These are phyloP conservation scores for Xenopus borealis DNA, from an alignment of 2,113 vertebrate genomes.

Conservation along the genomic window DNA sequence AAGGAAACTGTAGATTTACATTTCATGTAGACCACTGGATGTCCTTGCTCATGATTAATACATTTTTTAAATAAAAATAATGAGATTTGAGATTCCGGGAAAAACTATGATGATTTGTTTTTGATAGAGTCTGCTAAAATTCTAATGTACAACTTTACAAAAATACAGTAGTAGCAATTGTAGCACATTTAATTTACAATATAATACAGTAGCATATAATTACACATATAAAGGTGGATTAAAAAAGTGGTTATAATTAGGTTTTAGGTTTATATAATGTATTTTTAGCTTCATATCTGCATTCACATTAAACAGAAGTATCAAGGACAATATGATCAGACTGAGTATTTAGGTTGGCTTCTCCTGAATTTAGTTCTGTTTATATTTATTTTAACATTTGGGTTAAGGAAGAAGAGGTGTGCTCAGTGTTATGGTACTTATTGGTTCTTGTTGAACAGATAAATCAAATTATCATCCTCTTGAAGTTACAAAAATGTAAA, in stretches of 20 bases:
- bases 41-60: too few species aligned
- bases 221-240: constrained; percentile 46
- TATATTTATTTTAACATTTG: constrained; percentile 1
- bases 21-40: too few species aligned
- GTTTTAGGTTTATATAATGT: background rate
- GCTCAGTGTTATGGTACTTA: background rate
- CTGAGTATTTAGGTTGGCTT: constrained; percentile 8
- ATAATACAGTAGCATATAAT: constrained; percentile 63
- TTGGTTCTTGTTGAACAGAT: background rate
- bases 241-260: constrained; percentile 52
- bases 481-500: background rate
- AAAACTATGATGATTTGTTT: background rate
- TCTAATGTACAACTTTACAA: constrained; percentile 73
- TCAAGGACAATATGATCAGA: background rate
- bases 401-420: too few species aligned
- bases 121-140: constrained; percentile 35
- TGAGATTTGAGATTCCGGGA: too few species aligned
- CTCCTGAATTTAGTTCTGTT: background rate
- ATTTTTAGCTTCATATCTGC: constrained; percentile 21
- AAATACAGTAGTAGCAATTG: constrained; percentile 71
- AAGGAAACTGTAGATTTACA: too few species aligned
- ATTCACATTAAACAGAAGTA: constrained; percentile 33
- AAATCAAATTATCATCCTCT: background rate
- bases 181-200: constrained; percentile 68
- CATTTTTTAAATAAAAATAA: too few species aligned